Base-by-base conservation (phyloP, 2,113 vertebrate genomes). In the Octodon degus region DNA sequence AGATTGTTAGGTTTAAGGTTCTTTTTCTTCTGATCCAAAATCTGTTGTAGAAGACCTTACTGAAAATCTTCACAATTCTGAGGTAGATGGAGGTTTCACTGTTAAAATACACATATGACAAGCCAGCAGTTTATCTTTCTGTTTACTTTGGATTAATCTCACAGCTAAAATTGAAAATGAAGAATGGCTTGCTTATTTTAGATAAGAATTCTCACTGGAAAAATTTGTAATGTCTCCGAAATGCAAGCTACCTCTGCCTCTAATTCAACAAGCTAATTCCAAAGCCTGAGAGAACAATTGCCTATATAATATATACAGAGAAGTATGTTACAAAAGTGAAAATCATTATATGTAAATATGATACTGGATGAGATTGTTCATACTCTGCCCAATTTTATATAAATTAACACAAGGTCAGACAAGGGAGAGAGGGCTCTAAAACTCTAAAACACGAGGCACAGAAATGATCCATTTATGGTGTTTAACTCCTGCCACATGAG, bases 101-200 rank as follows among this genome's bases (percentile, higher is more conserved):
- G 58, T 96, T 84, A 90, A 93, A 72, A 91, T 13, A 50, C 43
- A 84, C 20, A 82, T 30, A 30, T 62, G 94, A 2, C 68, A 90
- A 53, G 34, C 13, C 27, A 67, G 27, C 22, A 90, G 65, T 96
- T 89, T 96, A 88, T 65, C 92, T 91, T 91, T 12, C 34, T 92
- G 34, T 94, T 95, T 95, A 89, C 27, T 96, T 92, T 93, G 90
- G 40, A 95, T 96, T 97, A 93, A 80, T 89, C 92, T 93, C 74
- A 93, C 24, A 90, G 84, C n/a, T 89, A 74, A 91, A 91, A 89
- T 7, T 95, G n/a, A 94, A 89, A 70, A 68, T 83, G 58, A 86
- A 89, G 12, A 86, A 93, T 91, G 13, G 5, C 24, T 85, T 95
- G 30, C 77, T 97, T 95, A 85, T 79, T 97, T 94, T 96, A 92